Evolutionary conservation across 2,888 invertebrate genomes (phyloP), one percentile per base, ranked within the genome.

Genomic region (Epistrophe grossulariae): DNA sequence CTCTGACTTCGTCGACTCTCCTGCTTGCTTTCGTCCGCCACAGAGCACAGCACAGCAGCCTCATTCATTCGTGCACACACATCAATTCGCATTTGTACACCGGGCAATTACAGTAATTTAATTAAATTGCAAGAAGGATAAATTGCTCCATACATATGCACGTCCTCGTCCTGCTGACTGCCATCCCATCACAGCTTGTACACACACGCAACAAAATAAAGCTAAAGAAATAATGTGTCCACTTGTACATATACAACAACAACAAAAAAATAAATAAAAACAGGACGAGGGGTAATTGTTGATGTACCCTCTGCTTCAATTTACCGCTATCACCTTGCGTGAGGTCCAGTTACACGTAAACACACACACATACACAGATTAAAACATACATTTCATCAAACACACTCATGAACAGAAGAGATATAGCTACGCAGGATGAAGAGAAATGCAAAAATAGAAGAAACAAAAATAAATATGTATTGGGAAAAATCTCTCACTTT

Each of bases 41-140:
- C 71, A 45, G 43, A 13, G 38, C 7, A 5, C 60, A 62, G 70
- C 57, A 57, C 35, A 82, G 74, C 71, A 79, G 76, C 83, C 83
- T 79, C 74, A 87, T 77, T 83, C 87, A 79, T 83, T 87, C 87
- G 77, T 84, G 84, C 84, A 77, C 88, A 88, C 84, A 88, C 84
- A 88, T 88, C 88, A 88, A 84, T 88, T 88, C 88, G 88, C 88
- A 88, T 84, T 84, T 84, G 88, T 83, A 84, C 88, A 88, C 88
- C 88, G 88, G 88, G 88, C 88, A 88, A 88, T 88, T 88, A 88
- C 88, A 84, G 88, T 88, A 88, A 88, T 88, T 88, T 88, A 88
- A 88, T 88, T 88, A 88, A 88, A 88, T 88, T 88, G 88, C 83
- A 88, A 88, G 88, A 84, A 84, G 88, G 84, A 88, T 88, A 87